phyloP scores from a whole-genome alignment of 2,113 vertebrate species.

The Saimiri boliviensis region DNA sequence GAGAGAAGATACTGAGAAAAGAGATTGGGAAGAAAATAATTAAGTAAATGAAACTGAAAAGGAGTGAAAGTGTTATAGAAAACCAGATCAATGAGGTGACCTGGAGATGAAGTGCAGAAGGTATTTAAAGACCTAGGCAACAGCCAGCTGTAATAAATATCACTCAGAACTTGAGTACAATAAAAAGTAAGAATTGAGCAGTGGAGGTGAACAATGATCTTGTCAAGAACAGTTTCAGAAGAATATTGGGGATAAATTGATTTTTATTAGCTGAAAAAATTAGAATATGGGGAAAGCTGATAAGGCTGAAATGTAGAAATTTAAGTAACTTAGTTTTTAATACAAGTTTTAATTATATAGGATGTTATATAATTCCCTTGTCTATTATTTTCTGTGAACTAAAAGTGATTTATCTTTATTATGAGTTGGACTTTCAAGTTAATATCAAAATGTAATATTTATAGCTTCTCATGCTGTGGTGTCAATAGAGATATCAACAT shows the following conservation, averaged over 20 bases:
- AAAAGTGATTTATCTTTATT: conserved; percentile 60
- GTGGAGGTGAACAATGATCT: neutral
- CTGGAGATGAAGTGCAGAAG: neutral
- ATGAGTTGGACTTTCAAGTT: conserved; percentile 54
- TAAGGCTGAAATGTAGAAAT: neutral
- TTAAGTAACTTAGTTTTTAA: neutral
- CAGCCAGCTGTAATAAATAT: neutral
- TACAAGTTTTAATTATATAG: neutral
- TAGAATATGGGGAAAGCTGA: neutral
- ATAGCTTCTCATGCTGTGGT: conserved; percentile 27
- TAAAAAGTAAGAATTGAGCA: neutral
- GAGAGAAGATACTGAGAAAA: neutral
- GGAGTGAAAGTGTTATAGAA: neutral
- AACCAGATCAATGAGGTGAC: neutral
- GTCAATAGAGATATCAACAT: conserved; percentile 61
- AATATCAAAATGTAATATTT: conserved; percentile 68
- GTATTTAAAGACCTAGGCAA: neutral
- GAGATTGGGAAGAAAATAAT: neutral
- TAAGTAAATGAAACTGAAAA: neutral
- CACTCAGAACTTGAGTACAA: neutral
- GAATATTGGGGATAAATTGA: neutral
- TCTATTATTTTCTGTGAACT: neutral
- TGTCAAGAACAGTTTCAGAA: neutral
- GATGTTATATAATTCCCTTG: neutral
- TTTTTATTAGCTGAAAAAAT: conserved; percentile 4